These are phyloP conservation scores for Rhagophthalmus giganteus DNA, from an alignment of 2,888 invertebrate species.

Conservation along the genomic window DNA sequence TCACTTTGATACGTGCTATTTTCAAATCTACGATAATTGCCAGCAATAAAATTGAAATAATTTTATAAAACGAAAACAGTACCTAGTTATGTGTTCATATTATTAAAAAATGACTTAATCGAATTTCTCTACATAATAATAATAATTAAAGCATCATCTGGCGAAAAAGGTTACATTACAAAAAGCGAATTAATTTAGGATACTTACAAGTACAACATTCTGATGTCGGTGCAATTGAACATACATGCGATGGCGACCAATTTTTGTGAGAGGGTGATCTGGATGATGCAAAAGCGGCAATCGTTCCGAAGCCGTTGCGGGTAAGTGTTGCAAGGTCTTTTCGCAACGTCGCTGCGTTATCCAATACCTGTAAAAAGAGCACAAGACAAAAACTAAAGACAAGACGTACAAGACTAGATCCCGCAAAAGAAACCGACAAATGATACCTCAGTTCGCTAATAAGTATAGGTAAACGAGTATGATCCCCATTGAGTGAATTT, in stretches of 20 bases:
- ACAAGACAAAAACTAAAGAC: no score
- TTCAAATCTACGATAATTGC: no score
- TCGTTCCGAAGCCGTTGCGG: slow-evolving; percentile 83
- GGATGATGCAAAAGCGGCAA: slow-evolving; percentile 81
- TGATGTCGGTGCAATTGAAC: slow-evolving; percentile 83
- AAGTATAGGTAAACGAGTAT: slow-evolving; percentile 65
- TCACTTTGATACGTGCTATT: no score
- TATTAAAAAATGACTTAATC: no score
- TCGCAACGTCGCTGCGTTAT: slow-evolving; percentile 90
- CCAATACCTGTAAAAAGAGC: slow-evolving; percentile 69
- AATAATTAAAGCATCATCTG: background rate
- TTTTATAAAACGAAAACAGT: no score
- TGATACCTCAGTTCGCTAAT: slow-evolving; percentile 65
- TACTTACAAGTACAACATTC: slow-evolving; percentile 76
- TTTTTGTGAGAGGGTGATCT: slow-evolving; percentile 75
- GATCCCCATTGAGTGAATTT: slow-evolving; percentile 75
- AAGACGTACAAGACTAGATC: no score
- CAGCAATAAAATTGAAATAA: no score
- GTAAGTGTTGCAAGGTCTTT: slow-evolving; percentile 91
- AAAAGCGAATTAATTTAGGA: no score
- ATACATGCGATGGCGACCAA: slow-evolving; percentile 79
- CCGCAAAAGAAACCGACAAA: background rate
- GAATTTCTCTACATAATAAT: no score
- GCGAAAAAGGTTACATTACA: no score
- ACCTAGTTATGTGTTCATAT: no score